These are phyloP conservation scores for Esox lucius DNA, from an alignment of 2,797 vertebrate genomes.

Conservation along the genomic window DNA sequence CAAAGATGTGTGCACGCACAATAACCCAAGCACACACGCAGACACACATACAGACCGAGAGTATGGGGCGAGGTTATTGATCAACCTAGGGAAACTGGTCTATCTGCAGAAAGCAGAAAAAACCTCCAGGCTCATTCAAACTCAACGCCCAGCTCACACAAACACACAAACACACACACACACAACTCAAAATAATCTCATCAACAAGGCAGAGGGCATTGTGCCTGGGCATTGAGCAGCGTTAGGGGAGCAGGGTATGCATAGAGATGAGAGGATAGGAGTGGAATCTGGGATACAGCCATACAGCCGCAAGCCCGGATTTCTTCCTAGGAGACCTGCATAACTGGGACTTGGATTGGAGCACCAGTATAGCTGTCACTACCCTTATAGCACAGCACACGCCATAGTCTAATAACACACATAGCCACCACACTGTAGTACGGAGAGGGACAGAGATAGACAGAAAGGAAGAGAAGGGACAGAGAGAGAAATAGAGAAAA, in stretches of 20 bases:
- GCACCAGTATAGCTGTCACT: not conserved
- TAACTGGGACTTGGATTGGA: constrained; percentile 15
- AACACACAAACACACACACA: not conserved
- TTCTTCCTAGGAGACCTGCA: not conserved
- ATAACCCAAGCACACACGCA: not conserved
- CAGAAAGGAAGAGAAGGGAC: too few species aligned
- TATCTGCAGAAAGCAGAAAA: not conserved
- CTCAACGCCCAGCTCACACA: not conserved
- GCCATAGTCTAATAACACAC: constrained; percentile 4
- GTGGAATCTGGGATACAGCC: constrained; percentile 22
- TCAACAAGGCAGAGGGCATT: constrained; percentile 39
- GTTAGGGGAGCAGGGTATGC: constrained; percentile 17
- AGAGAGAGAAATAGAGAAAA: too few species aligned
- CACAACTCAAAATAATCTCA: constrained; percentile 23
- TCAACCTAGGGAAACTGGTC: not conserved
- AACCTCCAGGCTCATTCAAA: not conserved
- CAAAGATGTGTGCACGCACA: too few species aligned
- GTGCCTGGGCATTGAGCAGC: constrained; percentile 31
- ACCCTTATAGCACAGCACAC: not conserved
- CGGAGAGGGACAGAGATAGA: not conserved
- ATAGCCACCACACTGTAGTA: constrained; percentile 7
- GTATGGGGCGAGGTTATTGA: not conserved
- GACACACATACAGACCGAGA: too few species aligned
- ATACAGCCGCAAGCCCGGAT: constrained; percentile 25
- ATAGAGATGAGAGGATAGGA: constrained; percentile 1